phyloP scores from a whole-genome alignment of 2,113 vertebrate species.

The Cariama cristata region DNA sequence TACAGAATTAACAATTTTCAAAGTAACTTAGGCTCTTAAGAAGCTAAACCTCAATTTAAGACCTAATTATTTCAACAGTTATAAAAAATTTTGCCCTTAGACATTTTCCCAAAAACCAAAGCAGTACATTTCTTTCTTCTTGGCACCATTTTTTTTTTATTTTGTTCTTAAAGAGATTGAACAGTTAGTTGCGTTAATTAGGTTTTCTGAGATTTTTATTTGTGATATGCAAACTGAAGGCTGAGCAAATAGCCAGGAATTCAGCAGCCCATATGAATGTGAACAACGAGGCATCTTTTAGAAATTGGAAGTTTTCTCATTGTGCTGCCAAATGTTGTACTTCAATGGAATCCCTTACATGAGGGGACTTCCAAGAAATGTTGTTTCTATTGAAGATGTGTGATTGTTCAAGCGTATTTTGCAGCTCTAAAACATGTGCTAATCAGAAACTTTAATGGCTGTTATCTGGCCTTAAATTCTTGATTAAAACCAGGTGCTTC shows the following conservation, averaged over 20 bases:
- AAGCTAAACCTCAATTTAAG: conserved; percentile 1
- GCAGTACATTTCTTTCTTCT: conserved; percentile 3
- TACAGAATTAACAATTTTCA: neutral
- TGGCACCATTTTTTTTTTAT: neutral
- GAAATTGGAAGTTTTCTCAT: neutral
- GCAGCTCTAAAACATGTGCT: neutral
- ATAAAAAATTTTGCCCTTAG: conserved; percentile 1
- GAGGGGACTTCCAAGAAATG: neutral
- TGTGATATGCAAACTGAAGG: neutral
- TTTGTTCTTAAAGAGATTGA: neutral
- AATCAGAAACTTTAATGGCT: neutral
- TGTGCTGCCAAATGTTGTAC: neutral
- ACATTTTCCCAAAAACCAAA: conserved; percentile 1
- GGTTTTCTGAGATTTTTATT: neutral
- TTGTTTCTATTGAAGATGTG: neutral
- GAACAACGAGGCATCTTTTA: neutral
- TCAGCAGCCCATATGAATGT: neutral
- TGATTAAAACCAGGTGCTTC: neutral
- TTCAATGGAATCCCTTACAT: neutral
- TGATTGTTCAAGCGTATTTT: neutral
- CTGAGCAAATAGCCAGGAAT: neutral
- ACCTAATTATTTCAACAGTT: conserved; percentile 22
- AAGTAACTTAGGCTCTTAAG: neutral
- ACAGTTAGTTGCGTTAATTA: neutral
- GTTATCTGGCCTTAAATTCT: neutral